These are phyloP conservation scores for Hydractinia symbiolongicarpus DNA, from an alignment of 30 jellyfish, hydroid and myxozoan species.

Conservation along the genomic window DNA sequence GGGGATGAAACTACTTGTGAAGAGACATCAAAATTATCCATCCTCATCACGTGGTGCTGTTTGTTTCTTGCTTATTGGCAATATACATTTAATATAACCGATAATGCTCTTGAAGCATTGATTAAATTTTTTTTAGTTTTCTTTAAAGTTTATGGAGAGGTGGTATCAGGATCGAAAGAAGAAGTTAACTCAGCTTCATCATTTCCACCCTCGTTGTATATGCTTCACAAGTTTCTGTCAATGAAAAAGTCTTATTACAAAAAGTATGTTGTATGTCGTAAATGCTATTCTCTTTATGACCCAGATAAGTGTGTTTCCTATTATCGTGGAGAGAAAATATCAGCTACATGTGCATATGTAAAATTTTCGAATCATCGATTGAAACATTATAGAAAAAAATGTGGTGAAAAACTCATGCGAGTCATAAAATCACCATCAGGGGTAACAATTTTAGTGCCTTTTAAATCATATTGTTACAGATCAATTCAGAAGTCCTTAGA, in stretches of 20 bases:
- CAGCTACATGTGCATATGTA: not conserved
- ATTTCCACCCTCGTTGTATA: not conserved
- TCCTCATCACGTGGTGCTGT: not conserved
- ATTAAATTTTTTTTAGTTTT: too few relatives aligned
- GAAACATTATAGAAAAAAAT: not conserved
- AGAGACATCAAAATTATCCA: too few relatives aligned
- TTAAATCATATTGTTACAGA: slow-evolving; percentile 7
- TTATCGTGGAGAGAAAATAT: not conserved
- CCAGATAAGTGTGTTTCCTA: not conserved
- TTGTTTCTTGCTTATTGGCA: slow-evolving; percentile 1
- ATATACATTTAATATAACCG: not conserved
- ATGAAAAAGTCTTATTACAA: not conserved
- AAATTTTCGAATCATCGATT: not conserved
- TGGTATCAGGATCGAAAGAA: too few relatives aligned
- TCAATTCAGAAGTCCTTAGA: slow-evolving; percentile 7
- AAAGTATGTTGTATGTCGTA: not conserved
- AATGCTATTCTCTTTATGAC: not conserved
- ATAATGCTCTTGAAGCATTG: not conserved
- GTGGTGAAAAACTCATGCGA: not conserved
- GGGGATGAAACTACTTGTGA: too few relatives aligned
- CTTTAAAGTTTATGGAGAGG: too few relatives aligned
- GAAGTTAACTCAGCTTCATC: too few relatives aligned
- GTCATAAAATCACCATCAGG: slow-evolving; percentile 6
- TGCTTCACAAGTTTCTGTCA: not conserved
- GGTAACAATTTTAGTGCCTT: not conserved